phyloP scores from a whole-genome alignment of 2,113 vertebrate species.

The Indicator indicator region DNA sequence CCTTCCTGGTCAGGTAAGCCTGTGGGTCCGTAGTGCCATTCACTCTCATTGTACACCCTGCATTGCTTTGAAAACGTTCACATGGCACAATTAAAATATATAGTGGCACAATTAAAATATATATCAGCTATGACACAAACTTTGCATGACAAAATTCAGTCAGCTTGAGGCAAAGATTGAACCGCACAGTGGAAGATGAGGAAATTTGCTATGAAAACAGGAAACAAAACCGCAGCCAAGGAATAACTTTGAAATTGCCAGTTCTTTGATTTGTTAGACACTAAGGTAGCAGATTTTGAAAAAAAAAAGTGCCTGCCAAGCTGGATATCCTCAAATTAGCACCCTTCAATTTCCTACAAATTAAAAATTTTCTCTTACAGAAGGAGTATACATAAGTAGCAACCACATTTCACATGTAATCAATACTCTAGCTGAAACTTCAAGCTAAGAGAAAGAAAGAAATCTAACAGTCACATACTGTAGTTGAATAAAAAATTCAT shows the following conservation, averaged over 20 bases:
- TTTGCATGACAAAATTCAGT: not conserved
- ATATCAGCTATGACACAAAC: fast-evolving
- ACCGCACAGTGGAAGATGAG: not conserved
- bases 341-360: not conserved
- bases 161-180: not conserved
- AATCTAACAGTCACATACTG: not conserved
- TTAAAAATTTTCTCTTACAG: not conserved
- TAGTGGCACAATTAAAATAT: not conserved
- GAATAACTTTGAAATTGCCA: not conserved
- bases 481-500: not conserved
- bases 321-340: not conserved
- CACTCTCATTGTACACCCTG: constrained; percentile 84
- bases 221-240: not conserved
- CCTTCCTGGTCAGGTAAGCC: constrained; percentile 86
- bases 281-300: not conserved
- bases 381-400: not conserved
- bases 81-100: not conserved
- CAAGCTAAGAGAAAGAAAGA: not conserved
- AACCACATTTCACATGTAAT: not conserved
- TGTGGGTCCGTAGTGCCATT: constrained; percentile 80
- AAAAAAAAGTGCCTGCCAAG: not conserved
- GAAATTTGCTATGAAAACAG: not conserved
- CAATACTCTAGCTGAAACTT: not conserved
- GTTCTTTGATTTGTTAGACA: not conserved
- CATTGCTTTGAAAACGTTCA: constrained; percentile 82